Conservation (phyloP, 2,797 vertebrate genomes). For the Propithecus perrieri region DNA sequence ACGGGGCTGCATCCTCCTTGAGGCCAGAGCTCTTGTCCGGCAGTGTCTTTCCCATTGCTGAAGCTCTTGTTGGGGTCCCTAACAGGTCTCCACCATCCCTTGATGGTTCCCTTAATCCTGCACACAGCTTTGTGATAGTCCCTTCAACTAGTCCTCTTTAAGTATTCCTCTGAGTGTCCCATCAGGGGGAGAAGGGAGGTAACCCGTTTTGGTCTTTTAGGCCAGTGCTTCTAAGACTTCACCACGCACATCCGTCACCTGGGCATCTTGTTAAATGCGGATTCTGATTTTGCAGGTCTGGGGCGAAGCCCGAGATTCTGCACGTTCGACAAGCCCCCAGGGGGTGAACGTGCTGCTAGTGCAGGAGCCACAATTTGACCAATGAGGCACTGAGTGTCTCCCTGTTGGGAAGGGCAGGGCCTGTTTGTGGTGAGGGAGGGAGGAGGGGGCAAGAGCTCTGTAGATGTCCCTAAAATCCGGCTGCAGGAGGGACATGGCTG, state of each 20-base stretch:
- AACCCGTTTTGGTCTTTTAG: neutral
- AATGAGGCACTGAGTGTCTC: neutral
- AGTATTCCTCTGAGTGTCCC: neutral
- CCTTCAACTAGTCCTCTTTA: neutral
- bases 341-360: neutral
- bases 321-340: neutral
- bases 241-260: accelerated
- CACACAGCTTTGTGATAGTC: neutral
- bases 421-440: neutral
- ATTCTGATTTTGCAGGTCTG: neutral
- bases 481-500: neutral
- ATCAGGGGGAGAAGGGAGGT: neutral
- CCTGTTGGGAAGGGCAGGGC: neutral
- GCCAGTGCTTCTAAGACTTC: neutral
- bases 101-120: neutral
- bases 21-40: neutral
- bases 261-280: neutral
- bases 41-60: neutral
- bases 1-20: neutral
- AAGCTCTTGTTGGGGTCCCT: neutral
- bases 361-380: neutral
- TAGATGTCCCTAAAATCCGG: neutral
- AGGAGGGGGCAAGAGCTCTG: neutral
- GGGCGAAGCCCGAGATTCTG: neutral
- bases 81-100: neutral